Evolutionary conservation across 2,888 invertebrate species (phyloP), one percentile per base, ranked within the genome.

Genomic region (Atrina japonica): DNA sequence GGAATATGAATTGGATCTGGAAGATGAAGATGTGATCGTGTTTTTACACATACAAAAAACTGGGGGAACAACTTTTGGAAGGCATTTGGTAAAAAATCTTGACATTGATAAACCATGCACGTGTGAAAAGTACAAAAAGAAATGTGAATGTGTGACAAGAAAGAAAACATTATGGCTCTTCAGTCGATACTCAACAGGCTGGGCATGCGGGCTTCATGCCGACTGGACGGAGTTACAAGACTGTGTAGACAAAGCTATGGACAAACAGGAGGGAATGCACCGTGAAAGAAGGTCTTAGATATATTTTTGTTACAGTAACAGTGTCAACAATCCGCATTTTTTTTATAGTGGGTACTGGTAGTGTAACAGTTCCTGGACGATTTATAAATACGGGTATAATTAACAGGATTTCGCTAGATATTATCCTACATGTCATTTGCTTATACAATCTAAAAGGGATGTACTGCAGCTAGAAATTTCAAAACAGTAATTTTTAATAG

Each of bases 1-100:
- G 88, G 95, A 95, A 27, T 77, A 76, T 47, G 68, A 81, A 25
- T 86, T 91, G 45, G 82, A 90, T 75, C 81, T 91, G 16, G 83
- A 86, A n/a, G 96, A 95, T 14, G 95, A 96, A 88, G 99, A 99
- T 92, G 99, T 99, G 67, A 95, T 99, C 93, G 98, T 99, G 65
- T 94, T 99, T 93, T 92, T 99, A 81, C 99, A 99, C 91, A 98
- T 99, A 91, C 99, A 99, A 92, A 99, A 99, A 92, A 99, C 99
- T 63, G 99, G 99, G 66, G 99, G 99, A 30, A 99, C 99, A 47
- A 91, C 97, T 7, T 99, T 99, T 90, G 99, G 99, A 65, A 95
- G 96, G 89, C 98, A 98, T 92, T 93, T 99, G 83, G 98, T 99
- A 69, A 95, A 96, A 92, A 97, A 99, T 92, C 93, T 99, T 88